Evolutionary conservation across 2,113 vertebrate genomes (phyloP), one percentile per base, ranked within the genome.

Genomic region (Leptodactylus fuscus): DNA sequence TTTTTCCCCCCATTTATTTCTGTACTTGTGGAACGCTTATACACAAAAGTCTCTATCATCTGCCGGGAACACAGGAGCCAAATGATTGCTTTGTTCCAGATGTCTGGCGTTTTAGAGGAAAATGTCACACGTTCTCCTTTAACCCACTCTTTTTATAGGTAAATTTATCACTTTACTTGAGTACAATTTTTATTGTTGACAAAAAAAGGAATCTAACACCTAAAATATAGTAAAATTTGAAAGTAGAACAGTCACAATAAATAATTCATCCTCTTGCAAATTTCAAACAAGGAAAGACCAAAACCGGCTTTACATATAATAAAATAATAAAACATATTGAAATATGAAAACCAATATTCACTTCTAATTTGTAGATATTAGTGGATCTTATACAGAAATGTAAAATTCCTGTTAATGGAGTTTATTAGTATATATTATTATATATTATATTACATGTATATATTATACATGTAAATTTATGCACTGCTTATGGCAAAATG

Each of bases 111-210:
- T 51, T 34, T 81, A 51, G 22, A 69, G 29, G 46, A 82, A 70
- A 82, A 46, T 44, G 48, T 27, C 12, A 55, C 46, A 24, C n/a
- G 73, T 32, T 82, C 51, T n/a, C 38, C 51, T 55, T 58, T 71
- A 34, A 41, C 20, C 32, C 32, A 2, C 32, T 24, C 48, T 77
- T 32, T 53, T 77, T 77, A 22, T 53, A 34, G 24, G 48, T 20
- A 20, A 29, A 77, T 32, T 51, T 77, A 3, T 15, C 46, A 77
- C 16, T 51, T 77, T 18, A 75, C 46, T 49, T 75, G 6, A 49
- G 27, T 24, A 10, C 44, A 69, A 6, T 32, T 32, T 34, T 65
- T 65, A 65, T 65, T 32, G 60, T 27, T 13, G 11, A 13, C 8
- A 29, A 38, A 69, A 60, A 69, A 38, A 69, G 18, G 5, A 69